Evolutionary conservation across 2,797 vertebrate species (phyloP).

Genomic region (Chelon auratus): DNA sequence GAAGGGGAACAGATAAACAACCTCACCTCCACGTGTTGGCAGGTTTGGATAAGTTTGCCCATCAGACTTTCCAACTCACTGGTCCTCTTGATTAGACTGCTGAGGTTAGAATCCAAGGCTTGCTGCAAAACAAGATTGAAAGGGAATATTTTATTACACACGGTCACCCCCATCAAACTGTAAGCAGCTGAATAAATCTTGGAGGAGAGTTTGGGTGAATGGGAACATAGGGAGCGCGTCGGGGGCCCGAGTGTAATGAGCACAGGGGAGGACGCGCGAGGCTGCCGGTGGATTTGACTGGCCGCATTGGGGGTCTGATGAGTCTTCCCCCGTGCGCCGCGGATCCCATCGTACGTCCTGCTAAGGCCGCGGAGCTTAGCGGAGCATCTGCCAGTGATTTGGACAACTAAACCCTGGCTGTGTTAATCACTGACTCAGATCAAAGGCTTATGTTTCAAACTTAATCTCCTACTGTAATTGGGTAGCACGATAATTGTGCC

Average conservation of each 20-base stretch:
- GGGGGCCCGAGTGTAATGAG: conserved; percentile 32
- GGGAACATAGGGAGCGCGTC: conserved; percentile 45
- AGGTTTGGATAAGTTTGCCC: conserved; percentile 98
- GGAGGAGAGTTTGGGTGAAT: conserved; percentile 44
- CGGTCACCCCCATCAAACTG: conserved; percentile 29
- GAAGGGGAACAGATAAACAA: conserved; percentile 60
- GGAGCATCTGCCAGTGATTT: conserved; percentile 81
- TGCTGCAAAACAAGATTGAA: conserved; percentile 87
- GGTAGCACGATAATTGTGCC: conserved; percentile 45
- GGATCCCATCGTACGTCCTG: conserved; percentile 70
- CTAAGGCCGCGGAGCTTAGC: conserved; percentile 72
- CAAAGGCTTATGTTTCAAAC: conserved; percentile 75
- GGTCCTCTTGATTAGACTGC: conserved; percentile 98
- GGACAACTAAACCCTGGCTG: conserved; percentile 75
- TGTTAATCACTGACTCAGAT: conserved; percentile 79
- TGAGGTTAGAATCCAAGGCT: conserved; percentile 96
- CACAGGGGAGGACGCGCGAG: conserved; percentile 39
- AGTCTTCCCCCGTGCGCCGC: conserved; percentile 57
- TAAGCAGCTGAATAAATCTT: conserved; percentile 62
- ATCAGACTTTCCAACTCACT: conserved; percentile 97
- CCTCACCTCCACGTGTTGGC: conserved; percentile 98
- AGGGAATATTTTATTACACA: conserved; percentile 63
- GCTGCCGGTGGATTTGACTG: conserved; percentile 51
- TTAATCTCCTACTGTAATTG: conserved; percentile 72
- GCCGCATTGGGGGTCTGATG: conserved; percentile 59